A percentile compares a stretch with the other conserved stretches of the same genome.
phyloP scores from a whole-genome alignment of 2,888 invertebrate species.

The Trileptium ribeirensis region DNA sequence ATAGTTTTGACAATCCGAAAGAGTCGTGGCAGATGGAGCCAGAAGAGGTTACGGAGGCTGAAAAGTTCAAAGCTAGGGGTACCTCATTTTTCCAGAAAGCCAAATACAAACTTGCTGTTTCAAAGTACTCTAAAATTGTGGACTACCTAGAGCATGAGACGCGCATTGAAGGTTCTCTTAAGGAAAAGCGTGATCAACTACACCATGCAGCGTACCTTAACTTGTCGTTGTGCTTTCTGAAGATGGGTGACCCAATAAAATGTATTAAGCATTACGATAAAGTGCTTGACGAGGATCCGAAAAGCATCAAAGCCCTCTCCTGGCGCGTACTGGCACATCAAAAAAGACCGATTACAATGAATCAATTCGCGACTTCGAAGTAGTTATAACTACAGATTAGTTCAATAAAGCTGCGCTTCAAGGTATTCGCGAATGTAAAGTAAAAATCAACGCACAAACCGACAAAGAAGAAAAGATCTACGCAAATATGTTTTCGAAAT shows the following conservation, averaged over 20 bases:
- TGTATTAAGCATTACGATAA: conserved; percentile 69
- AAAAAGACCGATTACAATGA: conserved; percentile 69
- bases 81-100: conserved; percentile 57
- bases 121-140: conserved; percentile 74
- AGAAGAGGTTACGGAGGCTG: no score
- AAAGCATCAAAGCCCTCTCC: conserved; percentile 81
- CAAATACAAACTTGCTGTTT: conserved; percentile 70
- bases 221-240: conserved; percentile 71
- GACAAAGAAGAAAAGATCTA: conserved; percentile 77
- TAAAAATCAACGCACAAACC: conserved; percentile 67
- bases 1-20: no score
- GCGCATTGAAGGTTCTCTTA: conserved; percentile 32
- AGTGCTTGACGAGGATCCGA: conserved; percentile 66
- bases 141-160: conserved; percentile 61
- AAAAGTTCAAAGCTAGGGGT: no score
- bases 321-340: conserved; percentile 58
- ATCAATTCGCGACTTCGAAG: conserved; percentile 70
- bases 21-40: no score
- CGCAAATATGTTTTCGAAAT: conserved; percentile 89
- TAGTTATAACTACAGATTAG: conserved; percentile 69
- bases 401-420: conserved; percentile 72
- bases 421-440: conserved; percentile 61
- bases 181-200: conserved; percentile 27
- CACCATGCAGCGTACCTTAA: conserved; percentile 63
- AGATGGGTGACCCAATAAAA: conserved; percentile 64